Evolutionary conservation across 2,113 vertebrate species (phyloP).

Genomic region (Neopipo cinnamomea): DNA sequence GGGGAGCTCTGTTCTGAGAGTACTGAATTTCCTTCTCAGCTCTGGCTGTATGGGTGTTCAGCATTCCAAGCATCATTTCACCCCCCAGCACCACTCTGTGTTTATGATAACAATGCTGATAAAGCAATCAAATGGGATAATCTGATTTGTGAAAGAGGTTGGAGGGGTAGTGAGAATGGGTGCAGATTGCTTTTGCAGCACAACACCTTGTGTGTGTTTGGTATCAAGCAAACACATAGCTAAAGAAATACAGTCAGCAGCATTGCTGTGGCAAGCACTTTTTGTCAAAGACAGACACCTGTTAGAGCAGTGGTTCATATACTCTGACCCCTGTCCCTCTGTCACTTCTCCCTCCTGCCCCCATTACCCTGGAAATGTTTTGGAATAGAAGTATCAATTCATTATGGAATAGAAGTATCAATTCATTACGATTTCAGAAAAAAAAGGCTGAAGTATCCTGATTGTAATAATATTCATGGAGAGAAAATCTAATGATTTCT

Average conservation of each 20-base stretch:
- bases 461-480: not conserved
- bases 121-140: conserved; percentile 9
- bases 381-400: not conserved
- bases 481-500: not conserved
- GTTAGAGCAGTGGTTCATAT: not conserved
- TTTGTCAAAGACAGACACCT: conserved; percentile 47
- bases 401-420: not conserved
- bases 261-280: not conserved
- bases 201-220: not conserved
- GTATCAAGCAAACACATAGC: not conserved
- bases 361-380: not conserved
- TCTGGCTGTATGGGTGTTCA: conserved; percentile 47
- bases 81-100: not conserved
- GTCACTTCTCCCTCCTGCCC: rapidly evolving
- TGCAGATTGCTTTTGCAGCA: not conserved
- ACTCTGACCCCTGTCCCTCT: not conserved
- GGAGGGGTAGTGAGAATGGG: not conserved
- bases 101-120: conserved; percentile 39
- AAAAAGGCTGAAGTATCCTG: not conserved
- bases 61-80: conserved; percentile 33
- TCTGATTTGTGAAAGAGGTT: not conserved
- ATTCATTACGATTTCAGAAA: not conserved
- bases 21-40: conserved; percentile 72
- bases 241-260: not conserved
- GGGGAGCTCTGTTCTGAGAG: conserved; percentile 67